A percentile compares a stretch with the other conserved stretches of the same genome.
Conservation (phyloP, 2,888 invertebrate species). For the Teinopalpus imperialis region DNA sequence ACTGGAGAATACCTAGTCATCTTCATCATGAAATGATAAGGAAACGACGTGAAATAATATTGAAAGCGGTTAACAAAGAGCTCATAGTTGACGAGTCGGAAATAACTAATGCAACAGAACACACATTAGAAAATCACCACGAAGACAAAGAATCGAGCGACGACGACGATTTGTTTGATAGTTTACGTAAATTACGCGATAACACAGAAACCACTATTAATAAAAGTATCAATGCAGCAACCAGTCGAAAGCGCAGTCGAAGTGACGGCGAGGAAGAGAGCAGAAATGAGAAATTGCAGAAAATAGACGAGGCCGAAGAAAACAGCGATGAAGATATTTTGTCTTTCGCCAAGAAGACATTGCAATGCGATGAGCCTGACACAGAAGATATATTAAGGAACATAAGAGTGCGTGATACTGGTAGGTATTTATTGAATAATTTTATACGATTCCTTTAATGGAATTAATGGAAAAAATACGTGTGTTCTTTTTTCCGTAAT, state of each 20-base stretch:
- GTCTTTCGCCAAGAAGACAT: slow-evolving; percentile 69
- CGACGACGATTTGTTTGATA: slow-evolving; percentile 69
- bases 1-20: slow-evolving; percentile 92
- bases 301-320: slow-evolving; percentile 52
- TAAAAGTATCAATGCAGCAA: slow-evolving; percentile 34
- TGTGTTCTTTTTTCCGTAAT: too few relatives aligned
- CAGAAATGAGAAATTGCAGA: slow-evolving; percentile 57
- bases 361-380: slow-evolving; percentile 63
- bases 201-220: slow-evolving; percentile 28
- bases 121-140: slow-evolving; percentile 20
- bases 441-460: too few relatives aligned
- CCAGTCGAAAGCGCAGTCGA: slow-evolving; percentile 56
- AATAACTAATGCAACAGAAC: slow-evolving; percentile 19
- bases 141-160: slow-evolving; percentile 49
- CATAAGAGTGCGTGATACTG: slow-evolving; percentile 48
- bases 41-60: slow-evolving; percentile 79
- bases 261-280: slow-evolving; percentile 53
- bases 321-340: slow-evolving; percentile 54
- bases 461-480: too few relatives aligned
- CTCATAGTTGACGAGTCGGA: slow-evolving; percentile 50
- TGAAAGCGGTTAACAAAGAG: slow-evolving; percentile 79
- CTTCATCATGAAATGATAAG: slow-evolving; percentile 80
- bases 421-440: slow-evolving; percentile 48
- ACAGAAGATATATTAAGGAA: slow-evolving; percentile 61
- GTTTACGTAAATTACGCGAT: slow-evolving; percentile 61